Percentiles rank a stretch among this genome's conserved stretches.
Conservation (phyloP, 2,888 invertebrate genomes). For the Apocheima hispidaria region DNA sequence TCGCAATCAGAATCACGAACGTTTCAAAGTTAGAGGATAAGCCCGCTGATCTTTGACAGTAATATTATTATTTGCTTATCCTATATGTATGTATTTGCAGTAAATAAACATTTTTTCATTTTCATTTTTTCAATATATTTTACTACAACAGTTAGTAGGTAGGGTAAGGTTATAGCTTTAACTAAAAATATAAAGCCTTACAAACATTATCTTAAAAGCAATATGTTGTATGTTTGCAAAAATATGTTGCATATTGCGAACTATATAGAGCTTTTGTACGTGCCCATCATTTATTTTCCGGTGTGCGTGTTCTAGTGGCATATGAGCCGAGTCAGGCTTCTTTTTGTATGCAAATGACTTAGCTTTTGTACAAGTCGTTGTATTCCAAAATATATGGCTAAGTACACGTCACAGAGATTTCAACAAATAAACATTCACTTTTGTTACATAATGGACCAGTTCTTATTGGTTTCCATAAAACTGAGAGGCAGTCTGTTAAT, state of each 20-base stretch:
- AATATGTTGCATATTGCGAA: conserved; percentile 12
- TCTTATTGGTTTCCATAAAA: background rate
- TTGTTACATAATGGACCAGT: conserved; percentile 9
- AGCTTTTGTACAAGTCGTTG: conserved; percentile 35
- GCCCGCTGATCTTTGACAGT: too few species aligned
- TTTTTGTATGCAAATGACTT: conserved; percentile 57
- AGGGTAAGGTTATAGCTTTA: too few species aligned
- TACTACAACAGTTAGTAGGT: too few species aligned
- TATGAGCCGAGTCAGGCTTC: conserved; percentile 48
- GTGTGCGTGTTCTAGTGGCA: conserved; percentile 57
- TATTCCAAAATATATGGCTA: conserved; percentile 18
- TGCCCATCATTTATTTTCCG: conserved; percentile 49
- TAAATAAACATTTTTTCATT: too few species aligned
- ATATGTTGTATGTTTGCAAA: conserved; percentile 3
- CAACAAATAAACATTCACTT: conserved; percentile 14
- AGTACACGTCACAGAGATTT: conserved; percentile 13
- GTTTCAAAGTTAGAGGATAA: too few species aligned
- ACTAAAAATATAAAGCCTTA: too few species aligned
- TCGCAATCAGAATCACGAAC: too few species aligned
- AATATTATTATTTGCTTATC: too few species aligned
- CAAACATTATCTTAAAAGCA: background rate
- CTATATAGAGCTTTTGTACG: conserved; percentile 9
- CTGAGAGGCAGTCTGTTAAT: background rate
- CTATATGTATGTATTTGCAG: too few species aligned
- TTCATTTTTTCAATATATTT: too few species aligned